phyloP scores from a whole-genome alignment of 2,113 vertebrate genomes.

The Vanacampus margaritifer region DNA sequence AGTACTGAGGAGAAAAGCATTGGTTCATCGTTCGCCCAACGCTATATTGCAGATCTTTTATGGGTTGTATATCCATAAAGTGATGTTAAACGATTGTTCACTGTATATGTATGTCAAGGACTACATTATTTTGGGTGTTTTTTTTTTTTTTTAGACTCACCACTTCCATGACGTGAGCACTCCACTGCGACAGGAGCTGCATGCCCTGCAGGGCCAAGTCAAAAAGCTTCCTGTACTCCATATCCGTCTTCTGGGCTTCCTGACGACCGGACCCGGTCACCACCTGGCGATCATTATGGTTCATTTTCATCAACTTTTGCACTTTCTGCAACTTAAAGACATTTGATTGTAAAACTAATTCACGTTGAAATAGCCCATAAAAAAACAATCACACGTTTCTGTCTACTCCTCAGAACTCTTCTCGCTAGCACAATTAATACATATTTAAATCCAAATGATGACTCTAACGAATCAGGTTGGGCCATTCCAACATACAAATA shows the following conservation, averaged over 20 bases:
- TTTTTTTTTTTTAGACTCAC: constrained; percentile 65
- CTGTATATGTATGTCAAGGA: neutral
- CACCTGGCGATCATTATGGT: constrained; percentile 71
- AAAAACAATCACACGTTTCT: neutral
- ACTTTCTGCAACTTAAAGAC: too few species aligned
- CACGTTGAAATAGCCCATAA: neutral
- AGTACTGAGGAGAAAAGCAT: constrained; percentile 77
- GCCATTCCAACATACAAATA: neutral
- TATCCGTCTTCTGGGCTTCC: constrained; percentile 90
- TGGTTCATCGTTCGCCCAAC: too few species aligned
- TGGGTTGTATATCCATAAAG: too few species aligned
- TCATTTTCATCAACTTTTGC: neutral
- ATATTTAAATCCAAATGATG: too few species aligned
- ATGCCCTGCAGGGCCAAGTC: constrained; percentile 93
- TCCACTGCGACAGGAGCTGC: constrained; percentile 98
- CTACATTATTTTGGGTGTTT: too few species aligned
- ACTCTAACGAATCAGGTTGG: neutral
- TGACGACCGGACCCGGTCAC: constrained; percentile 96
- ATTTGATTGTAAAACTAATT: too few species aligned
- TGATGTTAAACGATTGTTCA: neutral
- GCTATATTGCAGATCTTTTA: too few species aligned
- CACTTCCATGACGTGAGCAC: constrained; percentile 99
- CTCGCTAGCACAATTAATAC: neutral
- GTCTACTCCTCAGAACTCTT: neutral
- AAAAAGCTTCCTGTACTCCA: constrained; percentile 91